These are phyloP conservation scores for Dendrolimus punctatus DNA, from an alignment of 1,140 invertebrate genomes.

Conservation along the genomic window DNA sequence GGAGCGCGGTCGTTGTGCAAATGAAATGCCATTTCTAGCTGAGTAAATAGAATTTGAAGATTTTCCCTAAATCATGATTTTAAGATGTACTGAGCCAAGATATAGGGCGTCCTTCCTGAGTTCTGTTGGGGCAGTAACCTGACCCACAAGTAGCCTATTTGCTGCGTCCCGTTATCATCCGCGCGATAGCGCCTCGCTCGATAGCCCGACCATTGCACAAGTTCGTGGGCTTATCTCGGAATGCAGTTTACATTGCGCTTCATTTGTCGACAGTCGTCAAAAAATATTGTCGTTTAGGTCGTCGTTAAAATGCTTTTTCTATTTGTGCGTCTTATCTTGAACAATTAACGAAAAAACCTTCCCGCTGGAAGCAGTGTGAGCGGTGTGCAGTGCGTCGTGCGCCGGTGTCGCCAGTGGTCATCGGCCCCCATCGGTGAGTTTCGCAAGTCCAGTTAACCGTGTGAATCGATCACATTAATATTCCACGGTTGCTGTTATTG, in stretches of 20 bases:
- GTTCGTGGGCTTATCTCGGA: slow-evolving; percentile 48
- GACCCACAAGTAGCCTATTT: slow-evolving; percentile 36
- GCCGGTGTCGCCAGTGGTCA: slow-evolving; percentile 45
- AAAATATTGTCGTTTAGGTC: slow-evolving; percentile 21
- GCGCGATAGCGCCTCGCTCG: slow-evolving; percentile 38
- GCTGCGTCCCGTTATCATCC: slow-evolving; percentile 44
- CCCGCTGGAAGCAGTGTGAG: slow-evolving; percentile 20
- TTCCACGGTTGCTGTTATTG: slow-evolving; percentile 49
- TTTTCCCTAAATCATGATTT: not conserved
- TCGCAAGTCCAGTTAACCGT: slow-evolving; percentile 63
- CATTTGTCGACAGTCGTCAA: slow-evolving; percentile 37
- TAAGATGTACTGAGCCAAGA: slow-evolving; percentile 6
- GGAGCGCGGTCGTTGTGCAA: not conserved
- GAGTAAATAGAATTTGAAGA: not conserved
- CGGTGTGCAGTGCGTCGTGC: slow-evolving; percentile 17
- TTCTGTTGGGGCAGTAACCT: slow-evolving; percentile 47
- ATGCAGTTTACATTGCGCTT: slow-evolving; percentile 43
- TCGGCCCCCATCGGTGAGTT: slow-evolving; percentile 56
- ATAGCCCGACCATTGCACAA: slow-evolving; percentile 46
- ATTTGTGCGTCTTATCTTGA: too few relatives aligned
- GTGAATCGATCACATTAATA: slow-evolving; percentile 57
- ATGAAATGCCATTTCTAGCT: not conserved
- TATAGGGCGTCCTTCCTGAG: slow-evolving; percentile 39
- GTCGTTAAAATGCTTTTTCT: slow-evolving; percentile 8
- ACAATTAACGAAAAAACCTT: slow-evolving; percentile 27